These are phyloP conservation scores for Dione juno DNA, from an alignment of 2,888 invertebrate genomes.

Conservation along the genomic window DNA sequence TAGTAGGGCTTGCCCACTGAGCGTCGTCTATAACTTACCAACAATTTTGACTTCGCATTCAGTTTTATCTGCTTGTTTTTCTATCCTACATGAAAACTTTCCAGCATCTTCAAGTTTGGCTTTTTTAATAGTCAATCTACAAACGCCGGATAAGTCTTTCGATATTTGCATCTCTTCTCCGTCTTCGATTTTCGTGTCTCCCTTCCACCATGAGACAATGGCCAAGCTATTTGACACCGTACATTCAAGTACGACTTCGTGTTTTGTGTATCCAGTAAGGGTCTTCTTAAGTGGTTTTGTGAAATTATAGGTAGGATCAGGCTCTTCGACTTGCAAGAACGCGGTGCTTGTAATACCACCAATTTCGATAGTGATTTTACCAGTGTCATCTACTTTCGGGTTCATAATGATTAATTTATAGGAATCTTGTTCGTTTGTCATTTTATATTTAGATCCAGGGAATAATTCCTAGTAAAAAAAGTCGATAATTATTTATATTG, in stretches of 20 bases:
- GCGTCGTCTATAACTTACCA: conserved; percentile 74
- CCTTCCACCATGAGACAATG: conserved; percentile 96
- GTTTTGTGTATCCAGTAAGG: conserved; percentile 94
- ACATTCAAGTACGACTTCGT: conserved; percentile 96
- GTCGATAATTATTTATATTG: not conserved
- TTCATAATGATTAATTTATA: conserved; percentile 94
- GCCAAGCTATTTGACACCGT: conserved; percentile 97
- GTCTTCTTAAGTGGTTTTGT: conserved; percentile 94
- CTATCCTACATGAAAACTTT: conserved; percentile 94
- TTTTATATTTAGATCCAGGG: conserved; percentile 97
- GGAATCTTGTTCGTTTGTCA: conserved; percentile 95
- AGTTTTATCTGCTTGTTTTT: conserved; percentile 94
- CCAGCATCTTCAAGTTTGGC: conserved; percentile 93
- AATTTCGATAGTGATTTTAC: conserved; percentile 98
- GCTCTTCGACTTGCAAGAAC: conserved; percentile 97
- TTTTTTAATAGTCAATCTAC: conserved; percentile 92
- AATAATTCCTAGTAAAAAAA: conserved; percentile 91
- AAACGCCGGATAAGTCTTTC: conserved; percentile 95
- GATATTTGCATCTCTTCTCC: conserved; percentile 93
- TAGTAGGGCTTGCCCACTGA: too few relatives aligned
- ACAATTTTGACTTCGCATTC: conserved; percentile 91
- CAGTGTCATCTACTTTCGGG: conserved; percentile 98
- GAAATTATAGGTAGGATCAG: conserved; percentile 97
- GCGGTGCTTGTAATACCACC: conserved; percentile 94
- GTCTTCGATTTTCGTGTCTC: conserved; percentile 90